phyloP scores from a whole-genome alignment of 2,113 vertebrate genomes.

The Melanostigma gelatinosum region DNA sequence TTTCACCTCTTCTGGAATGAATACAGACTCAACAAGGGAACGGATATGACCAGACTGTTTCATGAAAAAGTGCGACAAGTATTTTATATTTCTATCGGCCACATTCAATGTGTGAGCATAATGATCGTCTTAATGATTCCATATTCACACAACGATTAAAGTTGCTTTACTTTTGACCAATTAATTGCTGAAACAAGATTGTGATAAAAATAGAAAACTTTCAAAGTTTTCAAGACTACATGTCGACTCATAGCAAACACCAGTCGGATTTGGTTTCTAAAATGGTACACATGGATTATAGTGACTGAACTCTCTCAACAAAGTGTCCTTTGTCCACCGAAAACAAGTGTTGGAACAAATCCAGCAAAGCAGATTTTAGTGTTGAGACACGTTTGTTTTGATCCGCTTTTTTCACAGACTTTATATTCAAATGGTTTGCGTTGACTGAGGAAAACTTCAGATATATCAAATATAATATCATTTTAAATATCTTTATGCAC shows the following conservation, averaged over 20 bases:
- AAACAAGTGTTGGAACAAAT: conserved; percentile 65
- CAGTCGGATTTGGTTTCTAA: conserved; percentile 51
- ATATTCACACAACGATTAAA: background rate
- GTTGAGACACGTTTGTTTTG: conserved; percentile 51
- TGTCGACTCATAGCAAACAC: conserved; percentile 10
- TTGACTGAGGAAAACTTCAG: background rate
- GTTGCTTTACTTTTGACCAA: background rate
- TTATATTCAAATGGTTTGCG: background rate
- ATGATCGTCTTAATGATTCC: background rate
- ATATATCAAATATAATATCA: background rate
- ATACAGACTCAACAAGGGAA: background rate
- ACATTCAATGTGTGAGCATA: background rate
- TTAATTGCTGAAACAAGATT: background rate
- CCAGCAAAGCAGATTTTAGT: conserved; percentile 57
- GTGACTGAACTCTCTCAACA: conserved; percentile 44
- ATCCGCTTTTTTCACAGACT: conserved; percentile 7
- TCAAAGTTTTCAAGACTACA: background rate
- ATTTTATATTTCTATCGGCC: background rate
- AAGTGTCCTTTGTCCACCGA: conserved; percentile 53
- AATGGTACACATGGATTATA: conserved; percentile 61
- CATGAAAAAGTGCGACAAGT: background rate
- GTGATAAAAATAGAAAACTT: conserved; percentile 31
- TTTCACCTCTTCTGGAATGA: background rate
- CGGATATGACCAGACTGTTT: background rate
- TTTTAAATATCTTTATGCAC: background rate